Percentiles rank a stretch among this genome's conserved stretches.
Conservation (phyloP, 1,140 invertebrate species). For the Hycleus phaleratus region DNA sequence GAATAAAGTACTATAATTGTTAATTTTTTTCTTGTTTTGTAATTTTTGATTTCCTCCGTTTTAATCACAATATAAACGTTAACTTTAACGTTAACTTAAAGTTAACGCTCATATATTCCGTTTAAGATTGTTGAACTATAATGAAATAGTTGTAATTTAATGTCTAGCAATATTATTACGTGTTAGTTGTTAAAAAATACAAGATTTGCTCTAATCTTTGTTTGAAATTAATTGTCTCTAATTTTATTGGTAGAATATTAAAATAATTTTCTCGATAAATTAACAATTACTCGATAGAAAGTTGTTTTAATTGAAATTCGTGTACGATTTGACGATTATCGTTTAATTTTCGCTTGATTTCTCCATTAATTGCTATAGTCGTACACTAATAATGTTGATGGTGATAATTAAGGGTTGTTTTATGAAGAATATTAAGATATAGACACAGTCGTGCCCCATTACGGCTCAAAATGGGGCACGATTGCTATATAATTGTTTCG, state of each 20-base stretch:
- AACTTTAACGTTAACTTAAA: too few species aligned
- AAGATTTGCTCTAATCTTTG: conserved; percentile 6
- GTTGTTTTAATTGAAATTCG: conserved; percentile 4
- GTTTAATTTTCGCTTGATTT: too few species aligned
- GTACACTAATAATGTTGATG: not conserved
- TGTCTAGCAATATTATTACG: conserved; percentile 31
- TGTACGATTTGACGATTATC: not conserved
- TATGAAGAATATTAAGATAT: not conserved
- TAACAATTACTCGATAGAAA: not conserved
- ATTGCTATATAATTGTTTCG: conserved; percentile 2
- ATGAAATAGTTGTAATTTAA: conserved; percentile 27
- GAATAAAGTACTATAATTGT: conserved; percentile 1
- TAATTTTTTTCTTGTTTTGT: not conserved
- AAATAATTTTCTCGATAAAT: not conserved
- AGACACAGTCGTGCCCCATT: conserved; percentile 25
- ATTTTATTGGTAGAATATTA: too few species aligned
- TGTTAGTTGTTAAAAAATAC: conserved; percentile 25
- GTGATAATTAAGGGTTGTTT: not conserved
- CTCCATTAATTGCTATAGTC: not conserved
- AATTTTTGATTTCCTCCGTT: too few species aligned
- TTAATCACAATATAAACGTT: too few species aligned
- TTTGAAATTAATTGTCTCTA: too few species aligned
- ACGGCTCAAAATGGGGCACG: conserved; percentile 35
- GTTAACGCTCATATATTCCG: too few species aligned
- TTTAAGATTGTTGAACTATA: conserved; percentile 11